Conservation (phyloP, 2,113 vertebrate species). For the Glareola pratincola region DNA sequence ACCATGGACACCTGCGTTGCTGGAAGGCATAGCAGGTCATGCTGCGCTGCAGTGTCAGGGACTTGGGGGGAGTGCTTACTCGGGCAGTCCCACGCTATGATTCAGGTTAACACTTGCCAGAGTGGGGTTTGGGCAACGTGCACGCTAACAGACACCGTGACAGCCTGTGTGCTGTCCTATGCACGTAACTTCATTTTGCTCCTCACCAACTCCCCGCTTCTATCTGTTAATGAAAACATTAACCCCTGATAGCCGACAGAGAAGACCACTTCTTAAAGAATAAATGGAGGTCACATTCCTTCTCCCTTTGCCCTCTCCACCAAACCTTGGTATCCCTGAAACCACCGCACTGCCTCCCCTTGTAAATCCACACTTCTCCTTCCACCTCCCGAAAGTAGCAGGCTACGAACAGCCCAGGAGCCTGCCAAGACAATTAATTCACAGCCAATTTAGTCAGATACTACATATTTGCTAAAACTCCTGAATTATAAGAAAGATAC, state of each 20-base stretch:
- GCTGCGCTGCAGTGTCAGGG: neutral
- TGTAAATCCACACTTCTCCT: neutral
- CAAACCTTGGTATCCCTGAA: neutral
- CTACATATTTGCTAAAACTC: neutral
- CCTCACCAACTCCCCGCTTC: neutral
- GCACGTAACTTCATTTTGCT: neutral
- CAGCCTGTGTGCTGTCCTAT: fast-evolving
- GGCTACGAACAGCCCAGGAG: neutral
- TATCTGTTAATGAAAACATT: neutral
- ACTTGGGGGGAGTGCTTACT: neutral
- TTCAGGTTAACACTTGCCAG: too few relatives aligned
- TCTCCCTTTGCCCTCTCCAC: neutral
- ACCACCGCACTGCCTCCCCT: neutral
- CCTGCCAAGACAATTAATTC: neutral
- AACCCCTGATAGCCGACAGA: neutral
- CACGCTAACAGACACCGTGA: fast-evolving
- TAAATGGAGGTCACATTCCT: neutral
- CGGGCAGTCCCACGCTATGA: neutral
- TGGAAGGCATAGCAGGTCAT: neutral
- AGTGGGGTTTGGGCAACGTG: fast-evolving
- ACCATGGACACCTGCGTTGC: neutral
- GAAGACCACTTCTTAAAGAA: neutral
- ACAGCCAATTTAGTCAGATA: neutral
- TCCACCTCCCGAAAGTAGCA: neutral
- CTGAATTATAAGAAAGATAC: neutral